phyloP scores from a whole-genome alignment of 2,113 vertebrate genomes.

The Drymodes brunneopygia region DNA sequence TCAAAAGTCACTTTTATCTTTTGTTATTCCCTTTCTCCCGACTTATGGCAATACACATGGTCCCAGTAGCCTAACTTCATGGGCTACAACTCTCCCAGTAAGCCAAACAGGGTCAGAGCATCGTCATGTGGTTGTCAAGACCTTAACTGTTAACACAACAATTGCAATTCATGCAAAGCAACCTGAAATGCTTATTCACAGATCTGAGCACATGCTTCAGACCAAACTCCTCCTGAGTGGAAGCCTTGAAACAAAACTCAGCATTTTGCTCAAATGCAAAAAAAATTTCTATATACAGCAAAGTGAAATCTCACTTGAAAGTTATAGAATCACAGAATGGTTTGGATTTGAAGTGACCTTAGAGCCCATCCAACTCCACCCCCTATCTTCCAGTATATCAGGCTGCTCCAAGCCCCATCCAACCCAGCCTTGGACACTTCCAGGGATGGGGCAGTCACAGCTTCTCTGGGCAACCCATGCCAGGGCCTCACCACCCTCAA shows the following conservation, averaged over 20 bases:
- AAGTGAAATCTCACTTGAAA: background rate
- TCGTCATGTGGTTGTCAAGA: background rate
- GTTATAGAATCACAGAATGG: background rate
- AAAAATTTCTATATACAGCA: background rate
- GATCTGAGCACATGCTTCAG: background rate
- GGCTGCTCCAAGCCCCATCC: background rate
- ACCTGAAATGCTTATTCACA: background rate
- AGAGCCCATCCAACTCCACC: background rate
- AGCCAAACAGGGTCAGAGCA: background rate
- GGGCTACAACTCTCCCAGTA: background rate
- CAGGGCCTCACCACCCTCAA: background rate
- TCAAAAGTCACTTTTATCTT: background rate
- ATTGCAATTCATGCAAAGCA: background rate
- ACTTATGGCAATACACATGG: fast-evolving
- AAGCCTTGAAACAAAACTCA: background rate
- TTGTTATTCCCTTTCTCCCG: background rate
- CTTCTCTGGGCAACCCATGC: background rate
- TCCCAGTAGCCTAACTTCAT: background rate
- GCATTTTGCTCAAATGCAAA: background rate
- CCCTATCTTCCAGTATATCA: background rate
- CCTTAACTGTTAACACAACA: background rate
- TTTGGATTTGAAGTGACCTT: background rate
- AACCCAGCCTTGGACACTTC: background rate
- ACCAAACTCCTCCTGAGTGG: background rate
- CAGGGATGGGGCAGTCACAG: background rate